Base-by-base conservation (phyloP, 92 coral and sea anemone genomes). In the Pocillopora grandis region DNA sequence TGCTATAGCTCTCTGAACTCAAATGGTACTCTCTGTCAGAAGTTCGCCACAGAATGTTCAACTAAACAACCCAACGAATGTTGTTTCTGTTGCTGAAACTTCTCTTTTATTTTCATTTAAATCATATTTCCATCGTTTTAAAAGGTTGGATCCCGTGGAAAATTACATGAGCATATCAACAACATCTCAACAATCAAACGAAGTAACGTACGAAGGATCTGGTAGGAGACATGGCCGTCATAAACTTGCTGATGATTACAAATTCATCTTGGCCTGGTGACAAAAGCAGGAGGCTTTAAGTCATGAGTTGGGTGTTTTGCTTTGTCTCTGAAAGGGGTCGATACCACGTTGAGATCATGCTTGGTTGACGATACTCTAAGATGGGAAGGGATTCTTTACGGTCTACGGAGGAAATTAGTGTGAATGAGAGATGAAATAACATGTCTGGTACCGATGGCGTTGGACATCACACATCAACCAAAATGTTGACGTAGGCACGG, bases 191-290 rank as follows among this genome's bases (percentile, higher is more conserved):
- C 23, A 60, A 58, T 9, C 80, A 76, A 60, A 11, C 31, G 67
- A 66, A 76, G 56, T 52, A 56, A 76, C 33, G 67, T 66, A 15
- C 19, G 80, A 36, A 15, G 68, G 61, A 76, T 35, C 56, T 76
- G 31, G 81, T 69, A 19, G 71, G 71, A 17, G 81, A 77, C 18
- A 59, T 63, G 9, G 71, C 72, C 33, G 66, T 78, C 13, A 76
- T 76, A 65, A 63, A 36, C 23, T 72, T n/a, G 82, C 82, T n/a
- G 72, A 21, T 20, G 82, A 63, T 48, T 48, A 78, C 14, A 63
- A 21, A 60, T 64, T 63, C 20, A 65, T 69, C 19, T 68, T 58
- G 15, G 57, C 76, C 35, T 80, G 56, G 19, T 80, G 62, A 67
- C 4, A 55, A 56, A 67, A 80, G 10, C 84, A 80, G 57, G 21